Percentiles rank a stretch among this genome's conserved stretches.
Conservation (phyloP, 2,113 vertebrate genomes). For the Toxotes jaculatrix region DNA sequence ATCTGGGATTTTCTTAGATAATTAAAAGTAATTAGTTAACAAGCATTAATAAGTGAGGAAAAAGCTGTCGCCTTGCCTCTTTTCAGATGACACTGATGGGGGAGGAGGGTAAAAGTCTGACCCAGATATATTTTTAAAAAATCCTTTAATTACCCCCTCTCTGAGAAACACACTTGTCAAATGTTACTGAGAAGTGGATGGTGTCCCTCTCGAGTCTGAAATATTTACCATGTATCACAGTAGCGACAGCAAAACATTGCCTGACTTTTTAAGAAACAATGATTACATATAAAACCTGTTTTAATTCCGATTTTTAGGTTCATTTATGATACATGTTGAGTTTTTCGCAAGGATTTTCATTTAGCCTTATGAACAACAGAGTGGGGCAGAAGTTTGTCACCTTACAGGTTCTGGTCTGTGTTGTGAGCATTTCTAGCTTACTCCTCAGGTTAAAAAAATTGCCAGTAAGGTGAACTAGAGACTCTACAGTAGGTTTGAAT, state of each 20-base stretch:
- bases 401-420: not conserved
- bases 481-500: not conserved
- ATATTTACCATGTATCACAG: slow-evolving; percentile 7
- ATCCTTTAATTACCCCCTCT: slow-evolving; percentile 8
- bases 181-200: slow-evolving; percentile 17
- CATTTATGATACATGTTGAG: not conserved
- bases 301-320: not conserved
- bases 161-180: slow-evolving; percentile 24
- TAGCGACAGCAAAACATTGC: not conserved
- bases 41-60: slow-evolving; percentile 74
- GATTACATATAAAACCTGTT: slow-evolving; percentile 3
- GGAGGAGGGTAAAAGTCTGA: slow-evolving; percentile 43
- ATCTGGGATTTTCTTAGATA: slow-evolving; percentile 70
- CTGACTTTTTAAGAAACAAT: not conserved
- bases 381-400: not conserved
- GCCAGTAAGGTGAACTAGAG: not conserved
- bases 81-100: slow-evolving; percentile 57
- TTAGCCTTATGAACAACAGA: not conserved
- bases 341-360: not conserved
- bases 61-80: slow-evolving; percentile 66
- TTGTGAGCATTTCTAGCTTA: not conserved
- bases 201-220: slow-evolving; percentile 11
- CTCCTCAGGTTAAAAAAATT: not conserved
- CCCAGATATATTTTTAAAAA: slow-evolving; percentile 52
- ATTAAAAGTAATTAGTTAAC: slow-evolving; percentile 79